These are phyloP conservation scores for Thaumatotibia leucotreta DNA, from an alignment of 1,140 invertebrate species.

Conservation along the genomic window DNA sequence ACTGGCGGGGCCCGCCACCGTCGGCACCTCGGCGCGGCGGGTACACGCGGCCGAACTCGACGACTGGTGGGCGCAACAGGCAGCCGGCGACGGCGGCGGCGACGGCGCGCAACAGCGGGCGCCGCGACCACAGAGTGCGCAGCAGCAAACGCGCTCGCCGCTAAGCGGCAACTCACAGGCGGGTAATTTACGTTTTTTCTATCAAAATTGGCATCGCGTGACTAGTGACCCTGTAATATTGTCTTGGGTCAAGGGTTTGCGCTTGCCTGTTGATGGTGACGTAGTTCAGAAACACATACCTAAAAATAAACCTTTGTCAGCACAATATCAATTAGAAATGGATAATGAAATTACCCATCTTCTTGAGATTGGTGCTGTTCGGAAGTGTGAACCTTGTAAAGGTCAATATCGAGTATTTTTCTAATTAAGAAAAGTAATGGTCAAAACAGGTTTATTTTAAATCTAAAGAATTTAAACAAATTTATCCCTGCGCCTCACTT, in stretches of 20 bases:
- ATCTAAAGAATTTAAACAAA: neutral
- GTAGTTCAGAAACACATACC: too few relatives aligned
- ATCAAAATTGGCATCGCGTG: too few relatives aligned
- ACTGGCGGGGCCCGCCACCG: too few relatives aligned
- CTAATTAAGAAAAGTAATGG: conserved; percentile 6
- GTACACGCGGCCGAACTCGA: neutral
- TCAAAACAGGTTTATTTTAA: conserved; percentile 14
- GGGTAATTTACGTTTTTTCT: too few relatives aligned
- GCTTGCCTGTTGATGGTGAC: too few relatives aligned
- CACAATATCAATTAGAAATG: neutral
- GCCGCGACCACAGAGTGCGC: neutral
- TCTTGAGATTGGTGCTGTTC: neutral
- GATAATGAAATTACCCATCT: neutral
- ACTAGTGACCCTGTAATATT: too few relatives aligned
- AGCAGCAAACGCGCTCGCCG: neutral
- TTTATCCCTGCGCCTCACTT: neutral
- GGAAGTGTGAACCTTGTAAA: neutral
- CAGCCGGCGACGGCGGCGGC: neutral
- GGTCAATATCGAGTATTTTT: neutral
- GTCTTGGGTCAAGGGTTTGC: too few relatives aligned
- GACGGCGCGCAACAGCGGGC: neutral
- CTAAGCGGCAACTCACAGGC: too few relatives aligned
- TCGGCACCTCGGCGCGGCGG: neutral
- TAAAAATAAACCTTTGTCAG: neutral
- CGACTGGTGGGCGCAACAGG: neutral